Evolutionary conservation across 2,797 vertebrate species (phyloP).

Genomic region (Lates japonicus): DNA sequence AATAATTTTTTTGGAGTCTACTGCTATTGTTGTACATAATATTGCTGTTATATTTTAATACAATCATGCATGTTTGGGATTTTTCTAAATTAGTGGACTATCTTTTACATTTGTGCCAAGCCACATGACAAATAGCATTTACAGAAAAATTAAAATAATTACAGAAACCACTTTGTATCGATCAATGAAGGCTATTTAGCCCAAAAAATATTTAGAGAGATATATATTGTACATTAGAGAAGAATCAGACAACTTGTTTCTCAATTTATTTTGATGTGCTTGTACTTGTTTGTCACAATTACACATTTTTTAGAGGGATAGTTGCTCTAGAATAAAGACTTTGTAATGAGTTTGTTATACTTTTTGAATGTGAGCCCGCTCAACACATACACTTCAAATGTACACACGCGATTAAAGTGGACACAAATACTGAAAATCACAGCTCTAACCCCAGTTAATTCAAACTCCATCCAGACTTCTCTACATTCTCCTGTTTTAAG

Average conservation of each 20-base stretch:
- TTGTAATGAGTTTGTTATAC: background rate
- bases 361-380: background rate
- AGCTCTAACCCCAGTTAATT: background rate
- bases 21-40: too few species aligned
- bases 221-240: background rate
- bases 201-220: background rate
- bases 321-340: background rate
- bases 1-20: background rate
- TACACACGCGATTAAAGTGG: background rate
- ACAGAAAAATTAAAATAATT: too few species aligned
- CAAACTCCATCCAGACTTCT: background rate
- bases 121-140: too few species aligned
- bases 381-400: background rate
- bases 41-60: too few species aligned
- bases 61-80: too few species aligned
- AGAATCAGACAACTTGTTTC: background rate
- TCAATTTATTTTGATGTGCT: background rate
- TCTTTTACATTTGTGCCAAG: too few species aligned
- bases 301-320: background rate
- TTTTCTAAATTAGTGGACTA: too few species aligned
- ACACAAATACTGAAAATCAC: background rate
- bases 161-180: background rate
- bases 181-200: background rate
- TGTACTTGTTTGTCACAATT: background rate
- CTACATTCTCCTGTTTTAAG: background rate